phyloP scores from a whole-genome alignment of 2,113 vertebrate species.

The Odobenus rosmarus region DNA sequence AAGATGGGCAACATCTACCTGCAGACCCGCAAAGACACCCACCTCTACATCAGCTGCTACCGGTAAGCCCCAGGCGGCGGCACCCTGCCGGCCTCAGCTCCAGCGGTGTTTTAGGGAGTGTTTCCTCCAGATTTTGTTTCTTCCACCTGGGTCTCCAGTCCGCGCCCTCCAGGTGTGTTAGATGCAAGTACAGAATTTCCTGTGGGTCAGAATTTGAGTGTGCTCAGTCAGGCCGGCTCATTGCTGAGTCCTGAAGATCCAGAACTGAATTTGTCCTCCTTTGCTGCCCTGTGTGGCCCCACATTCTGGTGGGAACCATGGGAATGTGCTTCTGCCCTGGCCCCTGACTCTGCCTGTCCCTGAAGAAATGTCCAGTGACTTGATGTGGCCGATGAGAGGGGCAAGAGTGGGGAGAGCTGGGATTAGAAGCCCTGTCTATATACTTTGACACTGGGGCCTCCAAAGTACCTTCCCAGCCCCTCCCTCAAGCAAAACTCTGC shows the following conservation, averaged over 20 bases:
- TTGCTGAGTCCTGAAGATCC: neutral
- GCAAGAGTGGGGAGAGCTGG: neutral
- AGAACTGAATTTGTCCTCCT: neutral
- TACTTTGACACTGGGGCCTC: neutral
- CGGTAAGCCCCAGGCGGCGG: conserved; percentile 55
- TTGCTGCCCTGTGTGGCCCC: neutral
- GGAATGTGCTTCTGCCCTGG: neutral
- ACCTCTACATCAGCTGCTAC: conserved; percentile 87
- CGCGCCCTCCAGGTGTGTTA: neutral
- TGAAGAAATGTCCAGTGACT: neutral
- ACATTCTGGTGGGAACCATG: neutral
- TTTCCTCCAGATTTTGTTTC: neutral
- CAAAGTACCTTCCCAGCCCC: neutral
- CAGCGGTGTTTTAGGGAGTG: accelerated
- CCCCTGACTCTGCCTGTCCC: neutral
- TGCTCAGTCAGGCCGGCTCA: neutral
- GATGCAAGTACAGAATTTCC: neutral
- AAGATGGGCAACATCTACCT: conserved; percentile 89
- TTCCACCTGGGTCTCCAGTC: neutral
- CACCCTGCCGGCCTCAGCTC: accelerated
- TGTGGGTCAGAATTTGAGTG: neutral
- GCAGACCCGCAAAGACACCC: conserved; percentile 76
- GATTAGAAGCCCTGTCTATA: neutral
- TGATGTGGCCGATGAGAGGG: neutral
- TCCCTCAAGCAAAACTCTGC: neutral